phyloP scores from a whole-genome alignment of 2,113 vertebrate species.

The Lepus americanus region DNA sequence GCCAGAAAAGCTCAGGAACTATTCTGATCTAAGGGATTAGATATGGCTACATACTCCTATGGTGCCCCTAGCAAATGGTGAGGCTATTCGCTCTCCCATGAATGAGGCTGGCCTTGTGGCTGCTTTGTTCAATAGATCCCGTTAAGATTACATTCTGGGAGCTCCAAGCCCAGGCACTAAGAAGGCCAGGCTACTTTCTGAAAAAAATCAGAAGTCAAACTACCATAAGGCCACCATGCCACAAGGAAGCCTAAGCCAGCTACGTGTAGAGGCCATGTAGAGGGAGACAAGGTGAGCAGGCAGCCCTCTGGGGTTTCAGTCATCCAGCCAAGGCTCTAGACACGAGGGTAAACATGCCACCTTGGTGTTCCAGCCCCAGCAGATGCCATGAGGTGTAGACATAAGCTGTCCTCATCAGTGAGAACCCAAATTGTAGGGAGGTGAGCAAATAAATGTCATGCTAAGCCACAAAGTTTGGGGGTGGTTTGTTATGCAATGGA shows the following conservation, averaged over 20 bases:
- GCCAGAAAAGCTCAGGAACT: not conserved
- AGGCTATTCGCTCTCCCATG: not conserved
- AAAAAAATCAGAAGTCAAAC: not conserved
- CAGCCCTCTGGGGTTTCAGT: not conserved
- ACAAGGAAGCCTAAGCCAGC: not conserved
- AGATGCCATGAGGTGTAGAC: not conserved
- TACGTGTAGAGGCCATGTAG: not conserved
- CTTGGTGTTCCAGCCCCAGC: not conserved
- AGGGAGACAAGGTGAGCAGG: not conserved
- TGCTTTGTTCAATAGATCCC: not conserved
- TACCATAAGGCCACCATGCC: not conserved
- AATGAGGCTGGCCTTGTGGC: not conserved
- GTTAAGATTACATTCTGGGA: not conserved
- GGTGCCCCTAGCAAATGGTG: not conserved
- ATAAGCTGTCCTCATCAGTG: not conserved
- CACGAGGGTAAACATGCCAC: not conserved
- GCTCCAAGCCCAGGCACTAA: not conserved
- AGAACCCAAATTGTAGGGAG: not conserved
- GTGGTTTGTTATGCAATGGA: not conserved
- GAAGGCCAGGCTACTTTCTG: not conserved
- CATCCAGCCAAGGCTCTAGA: not conserved
- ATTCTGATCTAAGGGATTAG: not conserved
- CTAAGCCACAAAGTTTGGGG: not conserved
- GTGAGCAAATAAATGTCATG: not conserved
- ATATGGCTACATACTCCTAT: not conserved